Base-by-base conservation (phyloP, 2,797 vertebrate genomes). In the Chiloscyllium punctatum region DNA sequence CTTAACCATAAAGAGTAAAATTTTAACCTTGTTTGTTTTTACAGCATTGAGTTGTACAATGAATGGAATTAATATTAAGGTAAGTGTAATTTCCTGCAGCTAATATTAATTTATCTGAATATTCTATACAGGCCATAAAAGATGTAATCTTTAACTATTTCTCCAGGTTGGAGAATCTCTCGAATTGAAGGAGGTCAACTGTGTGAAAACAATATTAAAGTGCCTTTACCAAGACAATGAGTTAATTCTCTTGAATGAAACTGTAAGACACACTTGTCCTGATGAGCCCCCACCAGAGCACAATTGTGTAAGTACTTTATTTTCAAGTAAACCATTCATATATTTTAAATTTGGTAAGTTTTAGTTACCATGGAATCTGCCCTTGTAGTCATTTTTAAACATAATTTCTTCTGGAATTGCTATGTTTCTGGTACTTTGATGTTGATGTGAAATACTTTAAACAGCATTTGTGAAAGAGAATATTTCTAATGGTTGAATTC, bases 71-170 rank as follows among this genome's bases (percentile, higher is more conserved):
- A 69, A 37, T 37, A 37, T 92, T n/a, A 62, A 23, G 90, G 90
- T 92, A 92, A 92, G 25, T 92, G 42, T n/a, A 92, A 42, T 92
- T 68, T 68, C 37, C 25, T 92, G 90, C 42, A 69, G 18, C 8
- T 84, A 68, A 92, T 92, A 66, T 91, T 91, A 92, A 92, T 42
- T 92, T 66, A 69, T 37, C n/a, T 69, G 33, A 92, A 33, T 92
- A 92, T 92, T 15, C 18, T 92, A 92, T 8, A 69, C 66, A 68
- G n/a, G 3, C 62, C 18, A 68, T 42, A 37, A 42, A 68, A 92
- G 21, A 51, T 37, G 66, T 33, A 68, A 68, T 37, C 37, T 42
- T 69, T 92, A n/a, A 21, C 9, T 68, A 66, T 25, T 21, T 68
- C 90, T 92, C 18, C 62, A 92, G 90, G 8, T 92, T 92, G 90